Evolutionary conservation across 2,888 invertebrate genomes (phyloP), one percentile per base, ranked within the genome.

Genomic region (Thymelicus lineola): DNA sequence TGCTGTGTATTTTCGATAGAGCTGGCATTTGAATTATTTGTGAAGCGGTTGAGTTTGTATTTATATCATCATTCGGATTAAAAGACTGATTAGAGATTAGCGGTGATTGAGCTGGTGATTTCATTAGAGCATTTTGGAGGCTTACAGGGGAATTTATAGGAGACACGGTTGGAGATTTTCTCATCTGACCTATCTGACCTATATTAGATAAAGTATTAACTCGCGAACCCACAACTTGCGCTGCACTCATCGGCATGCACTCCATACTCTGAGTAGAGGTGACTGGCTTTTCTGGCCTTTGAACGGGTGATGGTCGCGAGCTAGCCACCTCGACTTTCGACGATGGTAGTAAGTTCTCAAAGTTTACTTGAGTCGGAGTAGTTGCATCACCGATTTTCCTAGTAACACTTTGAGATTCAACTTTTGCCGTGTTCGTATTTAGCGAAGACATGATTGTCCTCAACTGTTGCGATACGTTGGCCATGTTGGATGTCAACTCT

Each of bases 401-500:
- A 1, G 94, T 89, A 42, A 87, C 84, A 15, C 90, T 87, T 75
- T 94, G 91, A 57, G 90, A 82, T 46, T 94, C 91, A 3, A 88
- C 88, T 74, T 95, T 94, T 46, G 95, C 94, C 0, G 95, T 75
- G 62, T 83, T 88, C 7, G 86, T 81, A 72, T 95, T 95, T 42
- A 96, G 81, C 0, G 96, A 96, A 0, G 96, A 96, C 84, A 96
- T 90, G 61, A 96, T 93, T 6, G 95, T 95, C 46, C 96, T 89
- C 59, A 96, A 81, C 78, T 96, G 96, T 82, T 96, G 96, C 0
- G 96, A 96, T 0, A 95, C 96, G 79, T 96, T 96, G 0, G 95
- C 96, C 88, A 96, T 96, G 78, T 96, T 96, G 0, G 96, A 95
- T 14, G 96, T 96, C 61, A 96, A 86, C 81, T 96, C 96, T 1